Conservation (phyloP, 2,113 vertebrate species). For the Gallinago jamesoni region DNA sequence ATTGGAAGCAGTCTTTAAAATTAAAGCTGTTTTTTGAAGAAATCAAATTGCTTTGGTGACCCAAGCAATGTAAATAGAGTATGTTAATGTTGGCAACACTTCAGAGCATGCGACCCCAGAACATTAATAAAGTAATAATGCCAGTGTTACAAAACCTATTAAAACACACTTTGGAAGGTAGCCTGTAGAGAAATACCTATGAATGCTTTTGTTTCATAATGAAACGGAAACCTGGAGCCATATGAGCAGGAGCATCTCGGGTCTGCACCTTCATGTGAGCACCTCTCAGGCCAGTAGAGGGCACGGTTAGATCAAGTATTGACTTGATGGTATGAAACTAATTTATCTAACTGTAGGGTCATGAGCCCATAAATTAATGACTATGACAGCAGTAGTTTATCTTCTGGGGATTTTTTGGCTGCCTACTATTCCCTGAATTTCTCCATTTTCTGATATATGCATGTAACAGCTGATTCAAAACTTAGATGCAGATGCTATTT, state of each 20-base stretch:
- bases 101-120: neutral
- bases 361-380: neutral
- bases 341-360: neutral
- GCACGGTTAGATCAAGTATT: conserved; percentile 44
- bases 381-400: neutral
- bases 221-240: neutral
- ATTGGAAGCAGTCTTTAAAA: neutral
- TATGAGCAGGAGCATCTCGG: neutral
- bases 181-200: neutral
- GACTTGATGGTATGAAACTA: neutral
- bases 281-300: conserved; percentile 45
- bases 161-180: neutral
- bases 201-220: neutral
- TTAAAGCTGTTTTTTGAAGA: neutral
- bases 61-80: neutral
- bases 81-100: neutral
- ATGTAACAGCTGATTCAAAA: neutral
- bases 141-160: neutral
- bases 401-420: neutral
- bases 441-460: neutral
- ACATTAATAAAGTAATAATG: neutral
- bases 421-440: neutral
- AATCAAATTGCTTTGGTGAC: neutral
- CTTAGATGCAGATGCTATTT: neutral
- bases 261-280: neutral